Percentiles rank a stretch among this genome's conserved stretches.
These are phyloP conservation scores for Xanthorhoe designata DNA, from an alignment of 2,888 invertebrate genomes.

Conservation along the genomic window DNA sequence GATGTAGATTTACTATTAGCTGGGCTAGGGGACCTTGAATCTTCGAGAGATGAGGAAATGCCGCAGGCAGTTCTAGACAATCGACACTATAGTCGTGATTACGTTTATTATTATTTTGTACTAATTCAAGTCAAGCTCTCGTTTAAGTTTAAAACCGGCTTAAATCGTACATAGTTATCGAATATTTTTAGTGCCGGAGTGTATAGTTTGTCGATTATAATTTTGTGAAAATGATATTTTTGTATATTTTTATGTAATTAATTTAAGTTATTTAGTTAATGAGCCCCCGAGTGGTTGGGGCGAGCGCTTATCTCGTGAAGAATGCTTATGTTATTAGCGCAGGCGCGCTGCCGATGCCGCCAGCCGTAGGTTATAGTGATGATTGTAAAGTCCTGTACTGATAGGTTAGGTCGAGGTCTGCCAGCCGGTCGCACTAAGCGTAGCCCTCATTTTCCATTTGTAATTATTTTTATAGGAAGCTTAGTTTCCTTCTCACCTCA, in stretches of 20 bases:
- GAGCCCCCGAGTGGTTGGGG: conserved; percentile 63
- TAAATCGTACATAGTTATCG: conserved; percentile 82
- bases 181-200: conserved; percentile 82
- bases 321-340: conserved; percentile 66
- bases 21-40: conserved; percentile 86
- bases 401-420: conserved; percentile 82
- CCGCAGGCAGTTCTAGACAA: conserved; percentile 84
- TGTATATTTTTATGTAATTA: conserved; percentile 85
- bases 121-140: conserved; percentile 83
- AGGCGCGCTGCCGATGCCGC: conserved; percentile 43
- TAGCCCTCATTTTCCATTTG: conserved; percentile 84
- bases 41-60: conserved; percentile 76
- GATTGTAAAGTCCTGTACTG: conserved; percentile 85
- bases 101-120: conserved; percentile 75
- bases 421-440: conserved; percentile 82
- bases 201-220: conserved; percentile 83
- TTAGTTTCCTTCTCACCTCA: conserved; percentile 85
- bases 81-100: conserved; percentile 85
- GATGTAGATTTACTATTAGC: conserved; percentile 84
- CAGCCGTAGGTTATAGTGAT: conserved; percentile 75
- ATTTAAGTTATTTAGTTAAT: conserved; percentile 81
- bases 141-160: conserved; percentile 83
- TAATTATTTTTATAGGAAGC: conserved; percentile 84
- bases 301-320: conserved; percentile 65
- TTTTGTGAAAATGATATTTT: conserved; percentile 85